Conservation (phyloP, 2,888 invertebrate genomes). For the Leuctra nigra region DNA sequence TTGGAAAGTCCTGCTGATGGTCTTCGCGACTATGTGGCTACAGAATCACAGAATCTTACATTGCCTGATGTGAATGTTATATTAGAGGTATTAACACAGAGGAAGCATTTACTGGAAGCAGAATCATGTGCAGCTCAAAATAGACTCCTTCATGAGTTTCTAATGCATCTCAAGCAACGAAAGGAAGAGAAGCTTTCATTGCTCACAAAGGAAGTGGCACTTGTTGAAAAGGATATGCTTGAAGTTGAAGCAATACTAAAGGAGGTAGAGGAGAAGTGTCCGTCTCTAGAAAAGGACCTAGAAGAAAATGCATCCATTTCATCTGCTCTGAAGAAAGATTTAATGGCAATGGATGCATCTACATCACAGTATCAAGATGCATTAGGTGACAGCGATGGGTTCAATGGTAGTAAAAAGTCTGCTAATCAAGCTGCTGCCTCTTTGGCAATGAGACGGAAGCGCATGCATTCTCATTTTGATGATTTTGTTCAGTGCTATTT, state of each 20-base stretch:
- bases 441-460: constrained; percentile 59
- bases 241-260: constrained; percentile 60
- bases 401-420: constrained; percentile 33
- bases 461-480: constrained; percentile 81
- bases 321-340: neutral
- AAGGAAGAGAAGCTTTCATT: constrained; percentile 62
- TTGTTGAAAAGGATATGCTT: constrained; percentile 66
- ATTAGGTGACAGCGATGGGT: constrained; percentile 30
- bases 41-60: constrained; percentile 60
- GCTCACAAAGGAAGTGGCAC: constrained; percentile 60
- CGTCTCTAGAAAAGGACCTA: constrained; percentile 46
- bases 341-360: constrained; percentile 11
- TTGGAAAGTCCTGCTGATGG: constrained; percentile 41
- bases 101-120: constrained; percentile 72
- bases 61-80: constrained; percentile 75
- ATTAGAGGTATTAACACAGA: constrained; percentile 68
- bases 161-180: constrained; percentile 65
- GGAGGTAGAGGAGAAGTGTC: constrained; percentile 51
- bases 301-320: constrained; percentile 22
- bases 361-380: constrained; percentile 26
- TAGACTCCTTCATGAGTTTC: constrained; percentile 74
- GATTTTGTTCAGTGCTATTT: constrained; percentile 87
- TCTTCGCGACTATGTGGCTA: constrained; percentile 56
- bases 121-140: constrained; percentile 76
- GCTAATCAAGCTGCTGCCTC: constrained; percentile 40